Evolutionary conservation across 2,797 vertebrate genomes (phyloP).

Genomic region (Ctenopoma multispine): DNA sequence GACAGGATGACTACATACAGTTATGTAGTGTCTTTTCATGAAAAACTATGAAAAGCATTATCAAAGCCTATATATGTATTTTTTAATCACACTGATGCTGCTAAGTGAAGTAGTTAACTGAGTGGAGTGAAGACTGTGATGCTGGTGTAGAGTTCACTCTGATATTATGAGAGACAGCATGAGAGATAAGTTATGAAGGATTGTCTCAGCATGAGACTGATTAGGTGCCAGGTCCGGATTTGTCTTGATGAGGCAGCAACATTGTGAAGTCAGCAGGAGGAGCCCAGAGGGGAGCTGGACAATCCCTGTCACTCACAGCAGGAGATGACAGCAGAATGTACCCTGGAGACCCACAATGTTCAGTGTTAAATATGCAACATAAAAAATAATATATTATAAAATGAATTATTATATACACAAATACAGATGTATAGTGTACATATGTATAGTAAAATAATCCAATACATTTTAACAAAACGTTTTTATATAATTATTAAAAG

Average conservation of each 20-base stretch:
- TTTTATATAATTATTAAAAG: too few relatives aligned
- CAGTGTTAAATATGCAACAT: too few relatives aligned
- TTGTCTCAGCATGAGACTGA: slow-evolving; percentile 48
- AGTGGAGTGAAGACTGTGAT: not conserved
- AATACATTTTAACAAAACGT: not conserved
- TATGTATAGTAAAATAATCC: too few relatives aligned
- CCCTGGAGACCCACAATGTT: too few relatives aligned
- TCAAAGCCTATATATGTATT: not conserved
- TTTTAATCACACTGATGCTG: not conserved
- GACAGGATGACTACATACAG: not conserved
- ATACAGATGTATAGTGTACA: too few relatives aligned
- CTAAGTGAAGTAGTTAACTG: not conserved
- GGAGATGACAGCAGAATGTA: slow-evolving; percentile 54
- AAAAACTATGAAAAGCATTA: not conserved
- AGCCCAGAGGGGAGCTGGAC: slow-evolving; percentile 31
- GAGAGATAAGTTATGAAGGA: slow-evolving; percentile 9
- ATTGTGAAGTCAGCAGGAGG: slow-evolving; percentile 46
- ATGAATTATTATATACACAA: too few relatives aligned
- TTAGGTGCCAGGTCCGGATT: slow-evolving; percentile 70
- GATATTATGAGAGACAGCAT: slow-evolving; percentile 26
- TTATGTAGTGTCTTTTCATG: not conserved
- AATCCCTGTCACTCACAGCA: slow-evolving; percentile 65
- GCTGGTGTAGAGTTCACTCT: not conserved
- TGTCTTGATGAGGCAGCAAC: slow-evolving; percentile 43
- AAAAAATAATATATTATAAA: too few relatives aligned